Evolutionary conservation across 2,113 vertebrate genomes (phyloP).

Genomic region (Cyanoderma ruficeps): DNA sequence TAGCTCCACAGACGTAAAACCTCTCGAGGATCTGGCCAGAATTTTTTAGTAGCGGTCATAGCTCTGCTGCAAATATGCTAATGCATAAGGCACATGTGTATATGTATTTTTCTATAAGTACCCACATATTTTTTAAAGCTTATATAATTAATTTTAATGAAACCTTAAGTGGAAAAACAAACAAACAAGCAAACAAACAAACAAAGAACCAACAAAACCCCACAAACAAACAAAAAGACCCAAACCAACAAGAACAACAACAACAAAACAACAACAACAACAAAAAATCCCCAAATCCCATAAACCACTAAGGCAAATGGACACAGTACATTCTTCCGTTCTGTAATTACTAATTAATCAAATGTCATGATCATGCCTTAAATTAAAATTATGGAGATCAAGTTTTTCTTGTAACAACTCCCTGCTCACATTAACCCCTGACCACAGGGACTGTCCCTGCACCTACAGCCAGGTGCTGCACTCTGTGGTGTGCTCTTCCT

Average conservation of each 20-base stretch:
- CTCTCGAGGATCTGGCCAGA: not conserved
- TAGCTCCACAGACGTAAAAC: not conserved
- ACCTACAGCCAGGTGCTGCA: not conserved
- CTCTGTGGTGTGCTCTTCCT: not conserved
- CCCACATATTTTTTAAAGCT: not conserved
- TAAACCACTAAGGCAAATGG: not conserved
- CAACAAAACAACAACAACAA: not conserved
- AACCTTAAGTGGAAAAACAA: not conserved
- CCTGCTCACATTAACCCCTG: accelerated
- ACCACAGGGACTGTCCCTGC: not conserved
- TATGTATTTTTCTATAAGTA: not conserved
- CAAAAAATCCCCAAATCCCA: not conserved
- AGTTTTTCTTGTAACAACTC: not conserved
- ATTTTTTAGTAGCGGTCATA: not conserved
- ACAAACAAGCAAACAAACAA: not conserved
- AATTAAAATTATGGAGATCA: not conserved
- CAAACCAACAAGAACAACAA: not conserved
- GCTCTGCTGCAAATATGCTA: not conserved
- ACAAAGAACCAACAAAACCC: not conserved
- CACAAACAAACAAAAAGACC: not conserved
- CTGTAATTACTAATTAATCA: not conserved
- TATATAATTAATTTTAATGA: not conserved
- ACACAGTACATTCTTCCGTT: not conserved
- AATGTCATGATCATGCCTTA: not conserved
- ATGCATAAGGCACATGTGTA: not conserved